phyloP scores from a whole-genome alignment of 2,797 vertebrate genomes.

The Anguilla obscura region DNA sequence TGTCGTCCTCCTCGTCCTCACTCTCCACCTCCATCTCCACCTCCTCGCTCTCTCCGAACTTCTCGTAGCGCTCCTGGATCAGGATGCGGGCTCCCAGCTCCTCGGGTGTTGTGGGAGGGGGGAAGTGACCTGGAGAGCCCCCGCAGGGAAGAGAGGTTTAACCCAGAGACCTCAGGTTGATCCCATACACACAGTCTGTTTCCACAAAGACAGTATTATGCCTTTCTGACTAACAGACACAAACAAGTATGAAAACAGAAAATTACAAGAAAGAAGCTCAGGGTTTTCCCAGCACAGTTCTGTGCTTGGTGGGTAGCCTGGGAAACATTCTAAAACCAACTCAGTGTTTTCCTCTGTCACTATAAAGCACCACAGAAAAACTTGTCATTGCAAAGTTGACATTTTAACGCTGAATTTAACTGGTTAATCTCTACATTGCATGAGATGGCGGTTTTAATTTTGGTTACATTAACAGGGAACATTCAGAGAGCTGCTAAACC shows the following conservation, averaged over 20 bases:
- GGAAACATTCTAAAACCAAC: not conserved
- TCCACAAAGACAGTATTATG: not conserved
- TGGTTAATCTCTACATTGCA: not conserved
- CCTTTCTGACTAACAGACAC: not conserved
- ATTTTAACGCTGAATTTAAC: not conserved
- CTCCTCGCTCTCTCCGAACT: slow-evolving; percentile 97
- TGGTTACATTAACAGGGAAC: not conserved
- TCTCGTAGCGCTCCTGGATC: slow-evolving; percentile 97
- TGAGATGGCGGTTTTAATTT: not conserved
- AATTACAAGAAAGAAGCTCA: not conserved
- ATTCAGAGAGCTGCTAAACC: not conserved
- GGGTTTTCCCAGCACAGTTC: not conserved
- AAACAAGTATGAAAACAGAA: not conserved
- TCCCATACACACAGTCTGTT: not conserved
- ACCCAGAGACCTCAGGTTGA: not conserved
- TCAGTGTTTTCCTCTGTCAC: not conserved
- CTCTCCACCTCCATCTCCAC: slow-evolving; percentile 99
- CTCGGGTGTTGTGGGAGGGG: slow-evolving; percentile 96
- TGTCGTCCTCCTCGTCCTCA: slow-evolving; percentile 89
- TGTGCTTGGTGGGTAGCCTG: not conserved
- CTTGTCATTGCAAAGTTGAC: not conserved
- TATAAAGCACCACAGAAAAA: not conserved
- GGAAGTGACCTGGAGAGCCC: slow-evolving; percentile 85
- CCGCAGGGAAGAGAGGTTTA: not conserved
- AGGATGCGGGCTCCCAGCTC: slow-evolving; percentile 95